Percentiles rank a stretch among this genome's conserved stretches.
These are phyloP conservation scores for Saccostrea echinata DNA, from an alignment of 1,140 invertebrate genomes.

Conservation along the genomic window DNA sequence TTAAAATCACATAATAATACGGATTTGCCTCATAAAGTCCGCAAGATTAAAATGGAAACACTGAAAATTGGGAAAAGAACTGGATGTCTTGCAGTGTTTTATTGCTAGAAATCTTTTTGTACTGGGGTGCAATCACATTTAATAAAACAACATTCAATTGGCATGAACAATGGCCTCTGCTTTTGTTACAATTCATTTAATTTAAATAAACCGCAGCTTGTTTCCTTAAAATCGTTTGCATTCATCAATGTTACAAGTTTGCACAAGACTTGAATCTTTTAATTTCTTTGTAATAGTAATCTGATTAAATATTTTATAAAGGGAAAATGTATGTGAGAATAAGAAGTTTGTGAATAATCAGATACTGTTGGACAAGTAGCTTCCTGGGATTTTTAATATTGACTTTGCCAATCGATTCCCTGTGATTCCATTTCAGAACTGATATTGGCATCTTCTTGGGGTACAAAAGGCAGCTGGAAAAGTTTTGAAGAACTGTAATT, in stretches of 20 bases:
- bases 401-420: constrained; percentile 4
- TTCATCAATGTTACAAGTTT: constrained; percentile 30
- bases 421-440: not conserved
- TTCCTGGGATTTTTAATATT: constrained; percentile 21
- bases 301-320: constrained; percentile 27
- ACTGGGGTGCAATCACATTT: constrained; percentile 24
- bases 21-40: constrained; percentile 35
- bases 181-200: constrained; percentile 23
- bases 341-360: constrained; percentile 25
- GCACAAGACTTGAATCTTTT: constrained; percentile 27
- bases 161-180: constrained; percentile 2
- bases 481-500: constrained; percentile 35
- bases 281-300: constrained; percentile 26
- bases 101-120: constrained; percentile 24
- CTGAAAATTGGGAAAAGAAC: constrained; percentile 5
- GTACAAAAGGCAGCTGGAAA: constrained; percentile 31
- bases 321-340: constrained; percentile 19
- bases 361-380: constrained; percentile 16
- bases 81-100: not conserved
- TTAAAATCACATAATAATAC: constrained; percentile 37
- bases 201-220: constrained; percentile 21
- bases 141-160: constrained; percentile 26
- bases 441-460: not conserved
- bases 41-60: constrained; percentile 30
- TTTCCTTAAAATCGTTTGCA: constrained; percentile 7